phyloP scores from a whole-genome alignment of 30 jellyfish, hydroid and myxozoan species.

The Chironex yamaguchii region DNA sequence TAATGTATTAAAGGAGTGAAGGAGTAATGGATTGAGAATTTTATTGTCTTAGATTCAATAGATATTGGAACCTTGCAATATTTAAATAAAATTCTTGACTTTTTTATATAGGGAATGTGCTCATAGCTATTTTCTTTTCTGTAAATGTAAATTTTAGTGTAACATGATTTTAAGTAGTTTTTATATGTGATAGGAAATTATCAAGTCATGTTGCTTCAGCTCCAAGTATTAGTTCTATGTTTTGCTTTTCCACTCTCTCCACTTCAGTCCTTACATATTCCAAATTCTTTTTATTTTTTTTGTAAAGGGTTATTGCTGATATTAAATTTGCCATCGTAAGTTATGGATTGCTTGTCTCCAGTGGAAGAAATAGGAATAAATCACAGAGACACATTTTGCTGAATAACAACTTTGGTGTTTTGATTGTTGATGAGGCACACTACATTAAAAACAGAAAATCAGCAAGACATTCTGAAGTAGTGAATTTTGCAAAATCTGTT shows the following conservation, averaged over 20 bases:
- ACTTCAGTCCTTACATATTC: no score
- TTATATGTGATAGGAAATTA: no score
- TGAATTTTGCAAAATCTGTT: constrained; percentile 36
- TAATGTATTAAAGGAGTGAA: not conserved
- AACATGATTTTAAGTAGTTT: no score
- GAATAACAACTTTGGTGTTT: constrained; percentile 75
- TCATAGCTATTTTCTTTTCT: no score
- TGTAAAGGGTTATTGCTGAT: constrained; percentile 41
- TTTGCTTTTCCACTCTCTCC: no score
- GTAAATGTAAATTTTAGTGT: no score
- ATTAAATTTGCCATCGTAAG: constrained; percentile 73
- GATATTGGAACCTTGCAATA: no score
- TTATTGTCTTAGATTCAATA: not conserved
- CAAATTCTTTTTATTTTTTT: not conserved
- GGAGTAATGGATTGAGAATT: not conserved
- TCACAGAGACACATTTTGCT: constrained; percentile 23
- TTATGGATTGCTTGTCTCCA: constrained; percentile 75
- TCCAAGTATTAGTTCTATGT: no score
- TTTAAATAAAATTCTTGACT: no score
- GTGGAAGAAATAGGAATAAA: not conserved
- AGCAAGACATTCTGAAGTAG: constrained; percentile 57
- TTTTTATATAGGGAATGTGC: no score
- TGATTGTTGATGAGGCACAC: constrained; percentile 90
- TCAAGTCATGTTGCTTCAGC: no score
- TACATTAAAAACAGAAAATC: constrained; percentile 57